Evolutionary conservation across 2,113 vertebrate species (phyloP).

Genomic region (Gymnogyps californianus): DNA sequence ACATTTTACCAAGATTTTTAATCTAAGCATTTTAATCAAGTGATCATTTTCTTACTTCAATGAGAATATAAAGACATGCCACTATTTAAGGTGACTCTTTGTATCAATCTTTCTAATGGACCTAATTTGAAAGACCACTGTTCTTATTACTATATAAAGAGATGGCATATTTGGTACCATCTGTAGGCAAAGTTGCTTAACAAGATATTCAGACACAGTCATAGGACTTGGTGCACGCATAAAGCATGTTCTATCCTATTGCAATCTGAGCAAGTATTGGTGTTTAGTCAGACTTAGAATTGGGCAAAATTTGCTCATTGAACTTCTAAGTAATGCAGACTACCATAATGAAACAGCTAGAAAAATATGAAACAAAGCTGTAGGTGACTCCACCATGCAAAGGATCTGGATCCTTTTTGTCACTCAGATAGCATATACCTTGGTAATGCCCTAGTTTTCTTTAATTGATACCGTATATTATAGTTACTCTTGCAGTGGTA

Average conservation of each 20-base stretch:
- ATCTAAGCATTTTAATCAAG: neutral
- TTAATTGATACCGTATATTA: neutral
- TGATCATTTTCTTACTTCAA: neutral
- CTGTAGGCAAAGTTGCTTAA: neutral
- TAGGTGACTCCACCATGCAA: neutral
- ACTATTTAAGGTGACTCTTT: neutral
- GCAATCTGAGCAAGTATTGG: neutral
- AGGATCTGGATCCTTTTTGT: neutral
- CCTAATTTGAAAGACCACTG: neutral
- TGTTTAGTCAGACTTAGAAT: neutral
- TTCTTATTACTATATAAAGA: neutral
- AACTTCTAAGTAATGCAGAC: neutral
- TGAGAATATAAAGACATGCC: neutral
- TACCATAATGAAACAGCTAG: neutral
- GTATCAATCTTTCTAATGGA: neutral
- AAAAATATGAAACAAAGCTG: neutral
- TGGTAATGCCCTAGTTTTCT: neutral
- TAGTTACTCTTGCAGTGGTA: neutral
- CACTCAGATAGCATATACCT: neutral
- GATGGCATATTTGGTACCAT: neutral
- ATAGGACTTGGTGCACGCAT: neutral
- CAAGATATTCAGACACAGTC: neutral
- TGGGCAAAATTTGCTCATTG: neutral
- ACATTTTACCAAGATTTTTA: neutral
- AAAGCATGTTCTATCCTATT: neutral